Evolutionary conservation across 1,140 invertebrate genomes (phyloP).

Genomic region (Nomia melanderi): DNA sequence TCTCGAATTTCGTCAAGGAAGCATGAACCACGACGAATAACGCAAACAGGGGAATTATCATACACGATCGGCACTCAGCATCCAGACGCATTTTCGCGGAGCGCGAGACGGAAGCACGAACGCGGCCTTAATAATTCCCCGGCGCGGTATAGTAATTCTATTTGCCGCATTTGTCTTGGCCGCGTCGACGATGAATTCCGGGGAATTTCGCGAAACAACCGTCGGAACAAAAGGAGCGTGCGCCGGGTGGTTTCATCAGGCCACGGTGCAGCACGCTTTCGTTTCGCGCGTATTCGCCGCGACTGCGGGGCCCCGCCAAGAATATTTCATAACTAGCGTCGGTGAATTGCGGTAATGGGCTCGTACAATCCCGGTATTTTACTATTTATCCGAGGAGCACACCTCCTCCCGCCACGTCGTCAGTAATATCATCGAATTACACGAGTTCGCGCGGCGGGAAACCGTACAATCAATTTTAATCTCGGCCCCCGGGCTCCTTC

Average conservation of each 20-base stretch:
- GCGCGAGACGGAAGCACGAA: neutral
- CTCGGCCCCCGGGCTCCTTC: neutral
- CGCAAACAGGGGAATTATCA: neutral
- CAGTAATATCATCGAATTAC: constrained; percentile 28
- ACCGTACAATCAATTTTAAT: constrained; percentile 32
- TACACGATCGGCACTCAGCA: neutral
- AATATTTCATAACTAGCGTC: constrained; percentile 42
- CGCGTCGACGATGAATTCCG: constrained; percentile 27
- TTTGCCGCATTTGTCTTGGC: constrained; percentile 35
- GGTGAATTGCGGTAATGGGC: constrained; percentile 29
- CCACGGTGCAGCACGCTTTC: no score
- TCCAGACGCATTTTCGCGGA: neutral
- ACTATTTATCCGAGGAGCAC: constrained; percentile 1
- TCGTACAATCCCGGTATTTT: constrained; percentile 14
- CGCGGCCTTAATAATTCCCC: constrained; percentile 33
- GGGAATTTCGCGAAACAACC: constrained; percentile 40
- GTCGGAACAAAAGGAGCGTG: constrained; percentile 30
- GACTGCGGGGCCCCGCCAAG: neutral
- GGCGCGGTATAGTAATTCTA: constrained; percentile 19
- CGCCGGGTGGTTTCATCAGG: constrained; percentile 20
- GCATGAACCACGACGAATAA: no score
- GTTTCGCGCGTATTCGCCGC: neutral
- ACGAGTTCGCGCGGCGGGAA: neutral
- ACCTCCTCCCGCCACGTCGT: no score
- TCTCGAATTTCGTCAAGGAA: no score